Base-by-base conservation (phyloP, 2,797 vertebrate species). In the Cyclura pinguis region DNA sequence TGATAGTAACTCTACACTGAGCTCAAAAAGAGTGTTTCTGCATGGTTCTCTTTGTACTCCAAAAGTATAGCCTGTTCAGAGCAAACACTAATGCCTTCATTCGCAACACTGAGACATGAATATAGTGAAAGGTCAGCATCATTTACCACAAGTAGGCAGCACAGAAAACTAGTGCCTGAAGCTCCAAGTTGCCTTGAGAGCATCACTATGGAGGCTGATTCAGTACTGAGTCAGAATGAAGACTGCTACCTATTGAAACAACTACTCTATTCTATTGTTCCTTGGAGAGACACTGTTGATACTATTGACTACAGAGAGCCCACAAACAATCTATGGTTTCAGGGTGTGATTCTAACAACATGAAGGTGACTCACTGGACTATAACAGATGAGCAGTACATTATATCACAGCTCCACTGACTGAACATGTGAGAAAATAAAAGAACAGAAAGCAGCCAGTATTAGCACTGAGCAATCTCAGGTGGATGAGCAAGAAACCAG, bases 141-240 rank as follows among this genome's bases (percentile, higher is more conserved):
- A 8, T 47, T 42, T 76, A 76, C 38, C 27, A 77, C n/a, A 29
- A 24, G 8, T 62, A 76, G 72, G 72, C 35, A 12, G 38, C 35
- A 72, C 20, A 57, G 16, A n/a, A 83, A 82, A 50, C 42, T 3
- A 55, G 7, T 55, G 57, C 82, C 82, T 35, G 42, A 52, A 55
- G 74, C 80, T 27, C 50, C 47, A 72, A n/a, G 47, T 2, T 32
- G 6, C 6, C 64, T 78, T 47, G 35, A 3, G 76, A 62, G 13
- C 80, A 76, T 12, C 59, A 27, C 3, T 42, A 64, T 27, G 9
- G 22, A 14, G 50, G 32, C 76, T 73, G 87, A 88, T 83, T 88
- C 87, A 74, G 8, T 59, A 32, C 29, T 74, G 69, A 83, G 35
- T 80, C 76, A 90, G 72, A 84, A 84, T 57, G 67, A 76, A 76